Base-by-base conservation (phyloP, 2,113 vertebrate species). In the Mormyrus iriodes region DNA sequence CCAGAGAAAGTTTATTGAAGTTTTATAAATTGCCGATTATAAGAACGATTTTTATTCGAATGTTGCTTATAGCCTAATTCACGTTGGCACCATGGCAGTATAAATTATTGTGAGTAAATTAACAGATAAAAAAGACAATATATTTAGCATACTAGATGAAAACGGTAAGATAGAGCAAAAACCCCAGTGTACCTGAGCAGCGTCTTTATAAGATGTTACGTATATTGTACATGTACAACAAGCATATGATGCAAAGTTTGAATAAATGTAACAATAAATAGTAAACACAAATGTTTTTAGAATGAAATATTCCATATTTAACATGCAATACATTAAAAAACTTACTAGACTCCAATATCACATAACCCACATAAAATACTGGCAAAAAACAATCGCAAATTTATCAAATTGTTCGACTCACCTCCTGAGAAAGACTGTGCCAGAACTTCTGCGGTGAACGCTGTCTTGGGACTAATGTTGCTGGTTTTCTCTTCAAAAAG, bases 401-500 rank as follows among this genome's bases (percentile, higher is more conserved):
- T 89, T 55, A 21, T 89, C 46, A 19, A 1, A 58, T 31, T 13
- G 88, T 21, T 35, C 15, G n/a, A 84, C 97, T 96, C 90, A 99
- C 98, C 98, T 95, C 98, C 98, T 0, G 98, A 98, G 95, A 99
- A 99, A 88, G 98, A 98, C 95, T 99, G 98, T 13, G 98, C 98
- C 88, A 99, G 96, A 19, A 99, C 98, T 93, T 99, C 98, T 0
- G 98, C 98, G 24, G 98, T 99, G 96, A 99, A 99, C 88, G 98
- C 98, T 0, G 98, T 99, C 93, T 97, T 98, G 92, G 97, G 98
- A 93, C 96, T 96, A 91, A 92, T 92, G 93, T 94, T 93, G 92
- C 91, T 95, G 89, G 91, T 95, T 94, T 96, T 97, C 93, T 98
- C 97, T 92, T 99, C 97, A 90, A 97, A 96, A 91, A 97, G 96